A percentile compares a stretch with the other conserved stretches of the same genome.
These are phyloP conservation scores for Hemiscyllium ocellatum DNA, from an alignment of 2,113 vertebrate genomes.

Conservation along the genomic window DNA sequence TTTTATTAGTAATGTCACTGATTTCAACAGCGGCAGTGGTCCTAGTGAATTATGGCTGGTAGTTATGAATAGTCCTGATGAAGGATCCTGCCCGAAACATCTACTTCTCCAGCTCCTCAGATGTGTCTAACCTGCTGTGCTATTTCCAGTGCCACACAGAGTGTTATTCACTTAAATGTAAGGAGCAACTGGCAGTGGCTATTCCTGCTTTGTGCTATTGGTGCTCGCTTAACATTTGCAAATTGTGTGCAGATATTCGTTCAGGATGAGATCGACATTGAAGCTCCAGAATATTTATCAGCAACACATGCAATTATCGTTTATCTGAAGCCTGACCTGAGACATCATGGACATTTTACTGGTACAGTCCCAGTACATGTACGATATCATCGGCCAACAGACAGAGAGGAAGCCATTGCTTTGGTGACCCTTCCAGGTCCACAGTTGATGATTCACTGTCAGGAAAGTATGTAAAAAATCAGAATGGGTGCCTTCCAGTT, in stretches of 20 bases:
- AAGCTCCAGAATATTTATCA: conserved; percentile 27
- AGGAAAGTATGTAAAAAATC: conserved; percentile 8
- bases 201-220: background rate
- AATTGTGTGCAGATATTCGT: background rate
- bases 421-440: conserved; percentile 15
- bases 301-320: background rate
- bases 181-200: background rate
- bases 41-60: background rate
- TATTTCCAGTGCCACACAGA: background rate
- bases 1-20: background rate
- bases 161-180: background rate
- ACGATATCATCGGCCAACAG: conserved; percentile 28
- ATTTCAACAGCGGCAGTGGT: background rate
- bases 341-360: background rate
- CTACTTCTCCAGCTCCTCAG: too few species aligned
- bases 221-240: background rate
- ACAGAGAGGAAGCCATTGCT: background rate
- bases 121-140: too few species aligned
- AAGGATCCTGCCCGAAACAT: too few species aligned
- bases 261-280: conserved; percentile 13
- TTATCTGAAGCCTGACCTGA: background rate
- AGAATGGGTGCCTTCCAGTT: background rate
- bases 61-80: background rate
- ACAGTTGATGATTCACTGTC: conserved; percentile 5
- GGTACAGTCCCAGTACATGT: background rate